These are phyloP conservation scores for Rhyzopertha dominica DNA, from an alignment of 1,140 invertebrate species.

Conservation along the genomic window DNA sequence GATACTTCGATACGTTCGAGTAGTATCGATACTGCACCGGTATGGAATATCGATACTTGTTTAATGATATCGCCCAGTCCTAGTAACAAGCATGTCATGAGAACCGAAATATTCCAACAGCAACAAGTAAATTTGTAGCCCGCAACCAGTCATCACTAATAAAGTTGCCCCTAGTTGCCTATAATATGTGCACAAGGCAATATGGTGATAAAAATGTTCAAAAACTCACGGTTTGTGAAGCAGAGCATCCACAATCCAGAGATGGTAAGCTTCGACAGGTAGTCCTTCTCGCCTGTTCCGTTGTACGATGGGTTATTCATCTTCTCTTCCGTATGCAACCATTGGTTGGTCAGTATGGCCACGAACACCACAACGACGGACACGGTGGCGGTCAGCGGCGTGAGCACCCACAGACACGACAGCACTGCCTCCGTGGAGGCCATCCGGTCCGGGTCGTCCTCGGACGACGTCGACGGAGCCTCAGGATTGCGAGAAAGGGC, in stretches of 20 bases:
- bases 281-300: slow-evolving; percentile 57
- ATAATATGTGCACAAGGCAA: slow-evolving; percentile 20
- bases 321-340: slow-evolving; percentile 66
- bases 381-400: slow-evolving; percentile 58
- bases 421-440: slow-evolving; percentile 53
- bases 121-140: too few relatives aligned
- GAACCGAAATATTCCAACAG: too few relatives aligned
- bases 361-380: slow-evolving; percentile 59
- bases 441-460: slow-evolving; percentile 30
- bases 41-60: too few relatives aligned
- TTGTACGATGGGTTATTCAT: slow-evolving; percentile 63
- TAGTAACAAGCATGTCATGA: too few relatives aligned
- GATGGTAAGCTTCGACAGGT: slow-evolving; percentile 61
- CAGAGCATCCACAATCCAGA: slow-evolving; percentile 67
- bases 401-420: slow-evolving; percentile 59
- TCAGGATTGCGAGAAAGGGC: slow-evolving; percentile 24
- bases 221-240: slow-evolving; percentile 63
- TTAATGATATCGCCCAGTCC: too few relatives aligned
- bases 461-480: slow-evolving; percentile 16
- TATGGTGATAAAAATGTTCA: slow-evolving; percentile 16
- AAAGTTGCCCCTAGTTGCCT: too few relatives aligned
- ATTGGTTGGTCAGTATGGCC: slow-evolving; percentile 63
- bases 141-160: too few relatives aligned
- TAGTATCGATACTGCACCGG: too few relatives aligned
- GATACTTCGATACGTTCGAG: too few relatives aligned